A percentile compares a stretch with the other conserved stretches of the same genome.
phyloP scores from a whole-genome alignment of 92 coral and sea anemone genomes.

The Epizoanthus scotinus region DNA sequence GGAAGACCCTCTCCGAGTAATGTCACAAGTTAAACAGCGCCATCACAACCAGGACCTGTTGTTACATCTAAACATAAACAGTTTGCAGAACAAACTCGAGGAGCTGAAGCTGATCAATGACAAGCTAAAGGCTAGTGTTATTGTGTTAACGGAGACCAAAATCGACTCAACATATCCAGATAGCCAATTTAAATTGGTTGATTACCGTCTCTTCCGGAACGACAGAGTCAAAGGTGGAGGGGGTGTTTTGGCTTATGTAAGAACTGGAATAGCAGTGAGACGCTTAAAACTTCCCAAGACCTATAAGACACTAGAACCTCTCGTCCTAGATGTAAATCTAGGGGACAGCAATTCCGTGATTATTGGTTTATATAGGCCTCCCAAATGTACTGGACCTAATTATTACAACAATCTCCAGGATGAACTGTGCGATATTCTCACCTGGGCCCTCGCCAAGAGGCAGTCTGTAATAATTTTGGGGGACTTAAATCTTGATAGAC shows the following conservation, averaged over 20 bases:
- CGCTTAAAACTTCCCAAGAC: slow-evolving; percentile 11
- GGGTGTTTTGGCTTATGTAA: slow-evolving; percentile 34
- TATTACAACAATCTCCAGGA: neutral
- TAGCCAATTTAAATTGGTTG: slow-evolving; percentile 30
- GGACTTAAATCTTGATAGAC: slow-evolving; percentile 38
- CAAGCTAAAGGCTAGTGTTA: slow-evolving; percentile 36
- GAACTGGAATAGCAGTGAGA: slow-evolving; percentile 14
- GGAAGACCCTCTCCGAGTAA: too few species aligned
- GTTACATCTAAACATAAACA: too few species aligned
- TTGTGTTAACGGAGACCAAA: slow-evolving; percentile 49
- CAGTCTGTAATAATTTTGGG: neutral
- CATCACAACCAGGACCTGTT: too few species aligned
- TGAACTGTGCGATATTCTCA: neutral
- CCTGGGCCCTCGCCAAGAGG: neutral
- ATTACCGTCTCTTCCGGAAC: slow-evolving; percentile 44
- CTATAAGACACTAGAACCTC: slow-evolving; percentile 40
- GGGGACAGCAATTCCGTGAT: neutral
- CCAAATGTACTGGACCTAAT: neutral
- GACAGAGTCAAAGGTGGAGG: slow-evolving; percentile 48
- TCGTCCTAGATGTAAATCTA: slow-evolving; percentile 43
- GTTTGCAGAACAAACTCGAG: too few species aligned
- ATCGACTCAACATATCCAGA: slow-evolving; percentile 41
- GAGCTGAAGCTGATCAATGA: slow-evolving; percentile 50
- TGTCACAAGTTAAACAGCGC: too few species aligned
- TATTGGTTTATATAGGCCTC: slow-evolving; percentile 36